Base-by-base conservation (phyloP, 2,888 invertebrate genomes). In the Entomobrya multifasciata region DNA sequence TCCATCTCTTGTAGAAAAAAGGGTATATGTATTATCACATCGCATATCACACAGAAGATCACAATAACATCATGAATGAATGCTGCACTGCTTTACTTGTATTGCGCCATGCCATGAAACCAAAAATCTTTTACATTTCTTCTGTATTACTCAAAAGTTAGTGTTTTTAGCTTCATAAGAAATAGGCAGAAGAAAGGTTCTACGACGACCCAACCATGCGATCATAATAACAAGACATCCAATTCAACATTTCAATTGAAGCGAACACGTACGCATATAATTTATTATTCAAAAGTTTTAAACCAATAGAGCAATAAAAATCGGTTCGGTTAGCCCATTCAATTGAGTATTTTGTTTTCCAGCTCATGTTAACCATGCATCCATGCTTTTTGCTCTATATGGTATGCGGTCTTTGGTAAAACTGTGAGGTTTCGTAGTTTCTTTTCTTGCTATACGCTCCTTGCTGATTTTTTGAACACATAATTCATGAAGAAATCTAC, bases 251-350 rank as follows among this genome's bases (percentile, higher is more conserved):
- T 72, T 72, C 72, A 72, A 72, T 72, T 76, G 55, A 55, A 55
- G 55, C 57, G 76, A 76, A 36, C 36, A 36, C 36, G 8, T 36
- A 36, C 36, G 4, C 36, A 36, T 36, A 55, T 76, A 55, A 76
- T 76, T 55, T 76, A 76, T 76, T 76, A 83, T 83, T 83, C 82
- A 83, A 72, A 83, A 76, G 41, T 83, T 36, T 76, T 84, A 84
- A 84, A 84, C 77, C 77, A 67, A 84, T 85, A 81, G 87, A 83
- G 87, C 87, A 87, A 87, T 87, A 87, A 87, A 87, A 87, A 87
- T 87, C 83, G 87, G 87, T 65, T 83, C 87, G 87, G 87, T 83
- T 87, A 72, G 72, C 86, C 86, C 72, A 86, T 86, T 86, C 86
- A 85, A 79, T 79, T 72, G 70, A 80, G 44, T 57, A 44, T 76